These are phyloP conservation scores for Cheilosia vernalis DNA, from an alignment of 2,888 invertebrate genomes.

Conservation along the genomic window DNA sequence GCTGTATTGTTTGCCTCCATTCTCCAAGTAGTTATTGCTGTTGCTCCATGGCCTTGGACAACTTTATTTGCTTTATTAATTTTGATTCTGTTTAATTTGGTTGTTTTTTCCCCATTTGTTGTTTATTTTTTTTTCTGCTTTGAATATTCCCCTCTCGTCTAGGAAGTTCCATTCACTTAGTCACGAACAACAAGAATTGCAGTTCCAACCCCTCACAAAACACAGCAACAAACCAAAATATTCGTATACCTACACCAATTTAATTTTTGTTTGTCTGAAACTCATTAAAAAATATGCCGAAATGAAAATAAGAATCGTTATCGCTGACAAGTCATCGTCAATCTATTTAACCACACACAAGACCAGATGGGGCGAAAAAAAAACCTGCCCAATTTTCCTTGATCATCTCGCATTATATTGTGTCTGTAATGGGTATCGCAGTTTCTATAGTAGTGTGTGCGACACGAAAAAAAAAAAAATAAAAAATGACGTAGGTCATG, in stretches of 20 bases:
- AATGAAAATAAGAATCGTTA: slow-evolving; percentile 14
- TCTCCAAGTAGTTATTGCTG: slow-evolving; percentile 20
- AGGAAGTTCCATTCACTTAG: neutral
- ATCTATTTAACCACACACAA: slow-evolving; percentile 20
- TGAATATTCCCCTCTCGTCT: neutral
- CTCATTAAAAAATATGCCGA: slow-evolving; percentile 44
- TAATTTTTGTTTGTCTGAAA: slow-evolving; percentile 12
- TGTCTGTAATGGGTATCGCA: slow-evolving; percentile 22
- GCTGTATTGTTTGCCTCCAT: slow-evolving; percentile 28
- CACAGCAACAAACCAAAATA: slow-evolving; percentile 21
- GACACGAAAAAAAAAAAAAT: slow-evolving; percentile 21
- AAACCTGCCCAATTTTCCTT: slow-evolving; percentile 9
- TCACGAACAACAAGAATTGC: slow-evolving; percentile 21
- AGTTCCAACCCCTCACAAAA: slow-evolving; percentile 14
- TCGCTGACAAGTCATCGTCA: slow-evolving; percentile 54
- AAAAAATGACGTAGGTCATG: slow-evolving; percentile 62
- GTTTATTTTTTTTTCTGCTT: neutral
- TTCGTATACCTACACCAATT: no score
- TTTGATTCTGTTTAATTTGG: slow-evolving; percentile 55
- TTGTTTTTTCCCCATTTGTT: slow-evolving; percentile 23
- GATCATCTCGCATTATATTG: slow-evolving; percentile 36
- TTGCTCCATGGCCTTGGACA: slow-evolving; percentile 63
- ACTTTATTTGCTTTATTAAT: slow-evolving; percentile 65
- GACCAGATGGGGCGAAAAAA: neutral
- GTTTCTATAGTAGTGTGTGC: slow-evolving; percentile 2